Evolutionary conservation across 2,113 vertebrate species (phyloP).

Genomic region (Notothenia rossii): DNA sequence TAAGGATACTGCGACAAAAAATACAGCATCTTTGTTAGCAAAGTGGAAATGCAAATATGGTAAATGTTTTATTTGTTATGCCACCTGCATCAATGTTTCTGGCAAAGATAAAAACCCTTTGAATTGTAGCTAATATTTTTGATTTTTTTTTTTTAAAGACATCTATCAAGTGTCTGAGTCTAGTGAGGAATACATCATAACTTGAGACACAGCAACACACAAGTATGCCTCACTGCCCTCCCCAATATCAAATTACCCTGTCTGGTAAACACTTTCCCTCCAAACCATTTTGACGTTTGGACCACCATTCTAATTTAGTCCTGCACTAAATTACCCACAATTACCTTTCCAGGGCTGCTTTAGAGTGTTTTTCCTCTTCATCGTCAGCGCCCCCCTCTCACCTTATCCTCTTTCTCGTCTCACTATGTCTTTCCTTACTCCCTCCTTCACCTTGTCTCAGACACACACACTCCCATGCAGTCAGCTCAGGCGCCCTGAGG

Average conservation of each 20-base stretch:
- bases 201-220: slow-evolving; percentile 14
- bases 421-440: slow-evolving; percentile 13
- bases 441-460: slow-evolving; percentile 21
- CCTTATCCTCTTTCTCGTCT: slow-evolving; percentile 35
- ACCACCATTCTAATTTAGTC: slow-evolving; percentile 57
- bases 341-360: slow-evolving; percentile 54
- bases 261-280: slow-evolving; percentile 58
- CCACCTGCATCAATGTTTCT: not conserved
- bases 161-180: not conserved
- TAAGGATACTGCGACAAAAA: not conserved
- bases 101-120: not conserved
- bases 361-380: slow-evolving; percentile 34
- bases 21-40: not conserved
- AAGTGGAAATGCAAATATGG: too few relatives aligned
- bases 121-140: not conserved
- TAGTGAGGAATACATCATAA: slow-evolving; percentile 6
- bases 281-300: slow-evolving; percentile 56
- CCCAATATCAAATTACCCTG: slow-evolving; percentile 51
- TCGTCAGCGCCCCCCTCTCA: slow-evolving; percentile 31
- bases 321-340: slow-evolving; percentile 64
- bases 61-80: not conserved
- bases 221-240: slow-evolving; percentile 24
- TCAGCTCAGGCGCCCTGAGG: slow-evolving; percentile 59
- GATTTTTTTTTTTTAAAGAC: slow-evolving; percentile 4
- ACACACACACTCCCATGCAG: slow-evolving; percentile 25